A percentile compares a stretch with the other conserved stretches of the same genome.
phyloP scores from a whole-genome alignment of 1,140 invertebrate species.

The Calliphora vicina region DNA sequence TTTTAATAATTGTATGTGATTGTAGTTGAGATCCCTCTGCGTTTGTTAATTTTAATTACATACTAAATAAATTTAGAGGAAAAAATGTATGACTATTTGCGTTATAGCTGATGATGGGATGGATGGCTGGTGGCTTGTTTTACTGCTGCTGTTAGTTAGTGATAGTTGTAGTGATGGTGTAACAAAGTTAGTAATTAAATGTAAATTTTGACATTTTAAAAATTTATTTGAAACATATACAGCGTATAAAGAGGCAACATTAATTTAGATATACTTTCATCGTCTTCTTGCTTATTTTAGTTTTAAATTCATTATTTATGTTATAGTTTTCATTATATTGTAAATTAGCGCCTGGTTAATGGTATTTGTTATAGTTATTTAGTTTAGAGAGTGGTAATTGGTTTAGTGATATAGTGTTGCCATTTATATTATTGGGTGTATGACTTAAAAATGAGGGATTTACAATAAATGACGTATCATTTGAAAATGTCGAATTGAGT shows the following conservation, averaged over 20 bases:
- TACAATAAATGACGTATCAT: too few relatives aligned
- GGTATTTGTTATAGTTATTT: not conserved
- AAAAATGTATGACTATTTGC: too few relatives aligned
- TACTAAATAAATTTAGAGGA: too few relatives aligned
- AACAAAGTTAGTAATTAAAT: slow-evolving; percentile 19
- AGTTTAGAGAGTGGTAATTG: not conserved
- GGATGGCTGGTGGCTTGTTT: too few relatives aligned
- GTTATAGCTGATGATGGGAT: too few relatives aligned
- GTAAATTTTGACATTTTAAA: slow-evolving; percentile 31
- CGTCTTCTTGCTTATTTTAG: not conserved
- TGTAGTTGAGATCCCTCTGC: too few relatives aligned
- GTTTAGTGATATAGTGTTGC: not conserved
- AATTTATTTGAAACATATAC: slow-evolving; percentile 6
- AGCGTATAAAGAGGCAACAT: not conserved
- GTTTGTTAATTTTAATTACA: too few relatives aligned
- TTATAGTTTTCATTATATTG: slow-evolving; percentile 16
- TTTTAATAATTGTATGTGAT: too few relatives aligned
- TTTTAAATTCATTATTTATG: slow-evolving; percentile 19
- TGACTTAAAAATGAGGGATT: too few relatives aligned
- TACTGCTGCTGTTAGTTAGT: not conserved
- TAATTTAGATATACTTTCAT: not conserved
- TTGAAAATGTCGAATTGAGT: too few relatives aligned
- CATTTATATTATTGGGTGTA: too few relatives aligned
- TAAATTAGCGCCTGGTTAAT: slow-evolving; percentile 29
- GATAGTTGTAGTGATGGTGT: slow-evolving; percentile 3